Conservation (phyloP, 2,888 invertebrate species). For the Seira musarum region DNA sequence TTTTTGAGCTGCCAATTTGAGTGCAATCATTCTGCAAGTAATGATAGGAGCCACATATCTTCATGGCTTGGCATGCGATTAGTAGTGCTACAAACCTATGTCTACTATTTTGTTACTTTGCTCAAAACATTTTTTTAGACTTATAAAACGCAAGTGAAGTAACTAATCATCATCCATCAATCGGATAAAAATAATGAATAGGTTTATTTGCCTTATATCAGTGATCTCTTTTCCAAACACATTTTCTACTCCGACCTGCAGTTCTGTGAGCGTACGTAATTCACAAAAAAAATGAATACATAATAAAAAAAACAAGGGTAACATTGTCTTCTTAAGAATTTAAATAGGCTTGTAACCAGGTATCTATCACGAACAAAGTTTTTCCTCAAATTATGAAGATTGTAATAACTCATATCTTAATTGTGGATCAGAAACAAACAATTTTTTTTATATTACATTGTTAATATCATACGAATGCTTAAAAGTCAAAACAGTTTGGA, state of each 20-base stretch:
- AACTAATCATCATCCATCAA: conserved; percentile 15
- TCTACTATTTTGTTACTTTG: no score
- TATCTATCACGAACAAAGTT: background rate
- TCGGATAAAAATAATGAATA: conserved; percentile 6
- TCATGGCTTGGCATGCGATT: conserved; percentile 4
- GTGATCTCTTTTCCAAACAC: background rate
- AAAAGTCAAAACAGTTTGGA: no score
- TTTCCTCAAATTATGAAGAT: conserved; percentile 8
- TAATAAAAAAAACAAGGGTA: background rate
- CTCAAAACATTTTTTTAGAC: background rate
- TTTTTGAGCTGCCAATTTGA: conserved; percentile 3
- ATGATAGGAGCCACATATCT: conserved; percentile 8
- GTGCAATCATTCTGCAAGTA: conserved; percentile 4
- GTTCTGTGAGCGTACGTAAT: background rate
- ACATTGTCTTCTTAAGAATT: background rate
- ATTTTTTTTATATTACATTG: background rate
- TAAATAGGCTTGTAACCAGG: background rate
- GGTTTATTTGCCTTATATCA: conserved; percentile 7
- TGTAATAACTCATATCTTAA: conserved; percentile 8
- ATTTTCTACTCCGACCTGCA: background rate
- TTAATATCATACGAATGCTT: no score
- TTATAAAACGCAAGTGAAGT: conserved; percentile 3
- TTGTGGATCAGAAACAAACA: background rate
- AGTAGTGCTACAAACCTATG: background rate
- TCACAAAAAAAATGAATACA: background rate